A percentile compares a stretch with the other conserved stretches of the same genome.
Evolutionary conservation across 2,113 vertebrate genomes (phyloP).

Genomic region (Erinaceus europaeus): DNA sequence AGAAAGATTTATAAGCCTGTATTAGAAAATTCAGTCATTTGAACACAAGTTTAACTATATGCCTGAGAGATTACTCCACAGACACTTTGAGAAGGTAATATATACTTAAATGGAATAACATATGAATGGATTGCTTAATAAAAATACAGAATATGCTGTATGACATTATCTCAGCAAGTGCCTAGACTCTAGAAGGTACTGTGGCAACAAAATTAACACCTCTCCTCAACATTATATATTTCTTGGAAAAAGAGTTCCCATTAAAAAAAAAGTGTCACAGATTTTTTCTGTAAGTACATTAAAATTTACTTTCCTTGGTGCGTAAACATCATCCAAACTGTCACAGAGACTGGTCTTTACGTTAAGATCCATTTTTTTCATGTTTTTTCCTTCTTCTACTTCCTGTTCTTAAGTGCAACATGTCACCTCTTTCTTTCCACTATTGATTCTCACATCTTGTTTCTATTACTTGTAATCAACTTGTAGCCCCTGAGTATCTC

Average conservation of each 20-base stretch:
- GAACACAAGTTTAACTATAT: not conserved
- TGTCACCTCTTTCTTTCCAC: not conserved
- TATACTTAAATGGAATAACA: slow-evolving; percentile 5
- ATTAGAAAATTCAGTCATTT: not conserved
- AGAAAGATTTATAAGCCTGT: not conserved
- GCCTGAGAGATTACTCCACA: not conserved
- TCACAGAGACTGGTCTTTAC: not conserved
- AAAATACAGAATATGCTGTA: not conserved
- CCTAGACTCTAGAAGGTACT: not conserved
- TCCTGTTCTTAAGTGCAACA: not conserved
- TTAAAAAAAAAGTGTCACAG: not conserved
- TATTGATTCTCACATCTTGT: slow-evolving; percentile 18
- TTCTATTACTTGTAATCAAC: slow-evolving; percentile 7
- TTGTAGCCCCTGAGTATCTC: not conserved
- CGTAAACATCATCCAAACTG: not conserved
- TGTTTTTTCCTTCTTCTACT: not conserved
- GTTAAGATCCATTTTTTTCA: not conserved
- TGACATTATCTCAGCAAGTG: not conserved
- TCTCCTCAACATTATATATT: not conserved
- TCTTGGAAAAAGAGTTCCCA: not conserved
- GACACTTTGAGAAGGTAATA: not conserved
- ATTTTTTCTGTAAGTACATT: not conserved
- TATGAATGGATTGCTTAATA: slow-evolving; percentile 13
- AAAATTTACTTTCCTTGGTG: not conserved
- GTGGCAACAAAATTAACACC: not conserved